These are phyloP conservation scores for Marcusenius ussheri DNA, from an alignment of 2,113 vertebrate species.

Conservation along the genomic window DNA sequence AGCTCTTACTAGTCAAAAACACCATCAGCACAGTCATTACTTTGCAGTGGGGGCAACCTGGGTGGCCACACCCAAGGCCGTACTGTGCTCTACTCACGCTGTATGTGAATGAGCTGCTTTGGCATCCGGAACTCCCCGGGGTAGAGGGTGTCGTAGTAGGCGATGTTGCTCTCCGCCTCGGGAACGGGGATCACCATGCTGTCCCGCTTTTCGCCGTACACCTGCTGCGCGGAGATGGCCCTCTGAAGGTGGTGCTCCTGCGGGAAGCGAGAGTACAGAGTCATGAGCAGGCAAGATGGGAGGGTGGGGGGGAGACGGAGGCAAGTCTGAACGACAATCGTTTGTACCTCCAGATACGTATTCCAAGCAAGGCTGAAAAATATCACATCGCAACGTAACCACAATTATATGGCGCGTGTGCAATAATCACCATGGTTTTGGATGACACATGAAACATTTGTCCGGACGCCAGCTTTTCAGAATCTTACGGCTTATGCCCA, in stretches of 20 bases:
- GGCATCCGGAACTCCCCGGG: constrained; percentile 99
- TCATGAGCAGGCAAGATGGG: neutral
- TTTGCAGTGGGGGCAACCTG: neutral
- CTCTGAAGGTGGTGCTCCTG: constrained; percentile 97
- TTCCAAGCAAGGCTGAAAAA: neutral
- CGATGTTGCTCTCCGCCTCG: constrained; percentile 96
- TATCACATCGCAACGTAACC: neutral
- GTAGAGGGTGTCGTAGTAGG: constrained; percentile 98
- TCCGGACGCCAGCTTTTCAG: neutral
- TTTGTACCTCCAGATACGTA: neutral
- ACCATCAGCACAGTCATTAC: neutral
- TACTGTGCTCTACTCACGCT: constrained; percentile 77
- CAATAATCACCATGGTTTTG: neutral
- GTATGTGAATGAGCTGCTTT: constrained; percentile 99
- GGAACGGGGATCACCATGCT: constrained; percentile 99
- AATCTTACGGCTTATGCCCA: neutral
- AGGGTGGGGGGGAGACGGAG: neutral
- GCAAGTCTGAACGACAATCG: neutral
- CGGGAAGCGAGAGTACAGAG: constrained; percentile 9
- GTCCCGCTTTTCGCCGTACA: constrained; percentile 98
- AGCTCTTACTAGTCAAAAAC: neutral
- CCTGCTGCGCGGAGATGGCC: constrained; percentile 97
- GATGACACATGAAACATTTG: neutral
- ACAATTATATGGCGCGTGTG: neutral
- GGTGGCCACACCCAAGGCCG: neutral